These are phyloP conservation scores for Caenorhabditis sp. DNA, from an alignment of 2,888 invertebrate genomes.

Conservation along the genomic window DNA sequence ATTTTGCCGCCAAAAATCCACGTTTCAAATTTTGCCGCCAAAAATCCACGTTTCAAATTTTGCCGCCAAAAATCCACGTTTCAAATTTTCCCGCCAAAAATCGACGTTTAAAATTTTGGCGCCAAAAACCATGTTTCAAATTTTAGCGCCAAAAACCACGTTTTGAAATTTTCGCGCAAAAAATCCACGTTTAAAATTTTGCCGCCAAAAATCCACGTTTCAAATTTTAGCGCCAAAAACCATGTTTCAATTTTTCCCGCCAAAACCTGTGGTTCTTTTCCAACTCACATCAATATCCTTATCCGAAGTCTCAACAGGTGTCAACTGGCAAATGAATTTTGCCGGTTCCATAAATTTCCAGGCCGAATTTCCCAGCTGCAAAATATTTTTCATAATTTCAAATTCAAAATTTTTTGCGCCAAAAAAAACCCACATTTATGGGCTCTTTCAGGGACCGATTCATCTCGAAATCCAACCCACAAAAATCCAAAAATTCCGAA, in stretches of 20 bases:
- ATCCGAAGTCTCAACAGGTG: slow-evolving; percentile 16
- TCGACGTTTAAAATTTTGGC: too few species aligned
- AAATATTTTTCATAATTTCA: too few species aligned
- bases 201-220: too few species aligned
- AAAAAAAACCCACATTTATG: slow-evolving; percentile 19
- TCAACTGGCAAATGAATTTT: slow-evolving; percentile 24
- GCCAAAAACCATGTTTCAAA: background rate
- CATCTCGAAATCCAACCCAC: slow-evolving; percentile 13
- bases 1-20: background rate
- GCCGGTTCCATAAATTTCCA: slow-evolving; percentile 35
- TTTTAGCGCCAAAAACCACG: background rate
- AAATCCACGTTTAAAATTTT: background rate
- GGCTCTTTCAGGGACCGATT: slow-evolving; percentile 28
- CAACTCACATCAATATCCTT: slow-evolving; percentile 19
- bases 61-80: background rate
- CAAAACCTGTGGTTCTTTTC: too few species aligned
- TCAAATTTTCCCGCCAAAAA: too few species aligned
- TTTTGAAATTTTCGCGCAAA: background rate
- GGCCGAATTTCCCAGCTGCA: slow-evolving; percentile 19
- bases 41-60: background rate
- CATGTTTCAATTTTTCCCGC: background rate
- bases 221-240: too few species aligned
- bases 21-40: background rate
- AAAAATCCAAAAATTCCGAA: slow-evolving; percentile 16
- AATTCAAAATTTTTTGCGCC: slow-evolving; percentile 1